Evolutionary conservation across 2,113 vertebrate species (phyloP), one percentile per base, ranked within the genome.

Genomic region (Emydocephalus ijimae): DNA sequence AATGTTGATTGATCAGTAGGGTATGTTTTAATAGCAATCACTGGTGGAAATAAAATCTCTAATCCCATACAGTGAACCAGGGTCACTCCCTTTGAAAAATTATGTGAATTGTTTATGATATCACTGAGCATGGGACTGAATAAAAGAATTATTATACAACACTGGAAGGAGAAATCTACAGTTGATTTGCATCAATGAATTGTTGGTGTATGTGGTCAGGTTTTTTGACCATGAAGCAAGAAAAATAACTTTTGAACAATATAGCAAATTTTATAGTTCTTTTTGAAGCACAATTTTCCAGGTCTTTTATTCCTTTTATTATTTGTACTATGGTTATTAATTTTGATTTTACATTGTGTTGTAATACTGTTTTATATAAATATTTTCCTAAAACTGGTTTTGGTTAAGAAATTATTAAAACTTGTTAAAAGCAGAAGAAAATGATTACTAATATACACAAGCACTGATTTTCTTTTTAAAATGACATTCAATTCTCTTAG

Each of bases 391-490:
- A 61, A 10, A 61, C 24, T 61, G 8, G 7, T 8, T 61, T 61
- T 61, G 59, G 5, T 61, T 56, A 56, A 52, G 50, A 52, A 52
- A 52, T 52, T 52, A 74, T 74, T 74, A 74, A 69, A 69, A 69
- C 4, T 69, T 69, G 29, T 69, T 69, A n/a, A 18, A 34, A 74
- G 14, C n/a, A 74, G 14, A 74, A 74, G n/a, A 74, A 69, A 74
- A 34, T 89, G 81, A 93, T 20, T 20, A 57, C 24, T 87, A 74
- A 12, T 12, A 14, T 48, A 91, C 7, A n/a, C 0, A 11, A 74
- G 8, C 64, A 15, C 23, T 64, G 87, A 90, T 92, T 95, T 93
- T 69, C 26, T 69, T 48, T 85, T 93, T 52, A 85, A 54, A 61
- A 0, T 86, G 56, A 59, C 24, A 29, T 3, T 21, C 10, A 50